Evolutionary conservation across 2,113 vertebrate species (phyloP).

Genomic region (Pedetes capensis): DNA sequence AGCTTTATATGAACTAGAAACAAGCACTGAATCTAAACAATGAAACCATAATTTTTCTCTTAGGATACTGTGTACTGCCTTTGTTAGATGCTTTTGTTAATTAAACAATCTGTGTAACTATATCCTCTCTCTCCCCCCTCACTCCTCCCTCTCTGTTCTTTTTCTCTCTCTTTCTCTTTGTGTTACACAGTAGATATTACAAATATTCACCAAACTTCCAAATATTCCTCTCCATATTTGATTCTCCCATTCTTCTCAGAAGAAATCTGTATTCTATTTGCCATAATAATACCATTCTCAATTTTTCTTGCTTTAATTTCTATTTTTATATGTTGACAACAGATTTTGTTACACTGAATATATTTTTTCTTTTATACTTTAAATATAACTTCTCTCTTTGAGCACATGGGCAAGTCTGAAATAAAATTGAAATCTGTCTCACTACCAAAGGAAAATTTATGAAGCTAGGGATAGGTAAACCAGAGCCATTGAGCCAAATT

Average conservation of each 20-base stretch:
- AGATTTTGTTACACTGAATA: background rate
- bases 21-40: background rate
- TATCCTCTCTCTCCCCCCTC: too few relatives aligned
- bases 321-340: background rate
- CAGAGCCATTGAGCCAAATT: background rate
- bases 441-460: background rate
- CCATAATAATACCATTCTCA: background rate
- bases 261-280: background rate
- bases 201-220: background rate
- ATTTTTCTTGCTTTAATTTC: background rate
- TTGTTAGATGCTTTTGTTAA: background rate
- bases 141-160: background rate
- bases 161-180: background rate
- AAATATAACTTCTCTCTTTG: background rate
- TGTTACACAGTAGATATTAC: background rate
- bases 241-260: background rate
- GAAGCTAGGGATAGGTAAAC: accelerated
- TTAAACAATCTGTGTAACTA: background rate
- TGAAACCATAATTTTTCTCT: background rate
- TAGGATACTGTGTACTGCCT: background rate
- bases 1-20: background rate
- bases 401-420: background rate
- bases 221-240: background rate
- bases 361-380: background rate
- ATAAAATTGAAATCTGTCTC: background rate